Conservation (phyloP, 2,113 vertebrate species). For the Tetrax tetrax region DNA sequence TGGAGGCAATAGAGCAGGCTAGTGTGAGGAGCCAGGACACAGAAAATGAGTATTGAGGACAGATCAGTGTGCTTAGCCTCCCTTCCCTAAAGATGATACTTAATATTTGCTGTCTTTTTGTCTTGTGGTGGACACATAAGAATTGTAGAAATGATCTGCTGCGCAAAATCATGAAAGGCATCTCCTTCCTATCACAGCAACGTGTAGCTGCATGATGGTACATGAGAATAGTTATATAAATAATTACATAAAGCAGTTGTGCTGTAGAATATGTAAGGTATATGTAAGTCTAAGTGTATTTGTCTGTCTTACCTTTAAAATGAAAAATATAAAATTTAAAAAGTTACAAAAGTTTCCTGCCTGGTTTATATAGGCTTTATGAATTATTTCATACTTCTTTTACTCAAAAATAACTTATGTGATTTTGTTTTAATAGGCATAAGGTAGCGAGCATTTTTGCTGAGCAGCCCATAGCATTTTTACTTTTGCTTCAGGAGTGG, state of each 20-base stretch:
- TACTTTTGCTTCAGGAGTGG: background rate
- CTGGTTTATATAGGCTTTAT: background rate
- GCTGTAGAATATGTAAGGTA: background rate
- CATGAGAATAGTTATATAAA: background rate
- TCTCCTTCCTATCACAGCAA: background rate
- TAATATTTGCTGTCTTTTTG: background rate
- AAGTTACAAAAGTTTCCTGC: background rate
- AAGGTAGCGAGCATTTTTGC: background rate
- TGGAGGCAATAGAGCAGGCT: background rate
- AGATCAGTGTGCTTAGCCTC: background rate
- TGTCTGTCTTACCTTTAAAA: background rate
- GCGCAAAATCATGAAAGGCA: background rate
- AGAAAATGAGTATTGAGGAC: background rate
- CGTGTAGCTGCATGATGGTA: background rate
- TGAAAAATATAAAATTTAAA: background rate
- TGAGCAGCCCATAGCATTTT: background rate
- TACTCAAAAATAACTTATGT: background rate
- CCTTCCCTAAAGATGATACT: background rate
- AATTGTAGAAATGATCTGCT: background rate
- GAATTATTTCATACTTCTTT: background rate
- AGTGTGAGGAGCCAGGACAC: background rate
- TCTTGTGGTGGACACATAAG: background rate
- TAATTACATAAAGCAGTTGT: background rate
- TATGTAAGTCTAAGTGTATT: background rate
- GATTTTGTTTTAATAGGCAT: background rate